Base-by-base conservation (phyloP, 2,888 invertebrate genomes). In the Hermodice carunculata region DNA sequence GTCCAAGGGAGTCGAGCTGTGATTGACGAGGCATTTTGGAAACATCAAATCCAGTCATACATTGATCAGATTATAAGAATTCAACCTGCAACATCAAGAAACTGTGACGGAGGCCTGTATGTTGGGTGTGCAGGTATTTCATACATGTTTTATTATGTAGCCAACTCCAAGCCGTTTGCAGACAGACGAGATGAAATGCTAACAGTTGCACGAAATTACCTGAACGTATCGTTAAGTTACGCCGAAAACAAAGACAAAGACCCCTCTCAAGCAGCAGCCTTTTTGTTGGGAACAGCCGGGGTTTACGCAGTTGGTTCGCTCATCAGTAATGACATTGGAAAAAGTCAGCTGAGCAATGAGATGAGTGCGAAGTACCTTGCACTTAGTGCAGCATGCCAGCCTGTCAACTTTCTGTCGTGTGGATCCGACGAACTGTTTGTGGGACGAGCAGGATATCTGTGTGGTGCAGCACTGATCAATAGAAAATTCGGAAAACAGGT, bases 361-460 rank as follows among this genome's bases (percentile, higher is more conserved):
- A 53, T 71, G 14, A 57, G 56, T 40, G 57, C 87, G 42, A 79
- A 86, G 54, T 90, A 88, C 79, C 80, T 84, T 26, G 78, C 83
- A 19, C 80, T 86, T 43, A 90, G 90, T 0, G 70, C 75, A 8
- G 62, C 69, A 22, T 79, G 78, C 76, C 88, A 88, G 74, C 88
- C 89, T 57, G 61, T 80, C 1, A 74, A 81, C 58, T 85, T 83
- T 73, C 77, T 83, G 24, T 67, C 71, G 3, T 76, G 77, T 77
- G 87, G 87, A 32, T 92, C 92, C 34, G 94, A 95, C 85, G 95
- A 95, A 84, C 87, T 94, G 26, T 91, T 95, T 78, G 93, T 94
- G 0, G 95, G 95, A 0, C 89, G 95, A 68, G 91, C 94, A 46
- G 95, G 95, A 0, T 95, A 92, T 77, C 82, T 95, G 0, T 91